phyloP scores from a whole-genome alignment of 1,140 invertebrate genomes.

The Eupristina koningsbergeri region DNA sequence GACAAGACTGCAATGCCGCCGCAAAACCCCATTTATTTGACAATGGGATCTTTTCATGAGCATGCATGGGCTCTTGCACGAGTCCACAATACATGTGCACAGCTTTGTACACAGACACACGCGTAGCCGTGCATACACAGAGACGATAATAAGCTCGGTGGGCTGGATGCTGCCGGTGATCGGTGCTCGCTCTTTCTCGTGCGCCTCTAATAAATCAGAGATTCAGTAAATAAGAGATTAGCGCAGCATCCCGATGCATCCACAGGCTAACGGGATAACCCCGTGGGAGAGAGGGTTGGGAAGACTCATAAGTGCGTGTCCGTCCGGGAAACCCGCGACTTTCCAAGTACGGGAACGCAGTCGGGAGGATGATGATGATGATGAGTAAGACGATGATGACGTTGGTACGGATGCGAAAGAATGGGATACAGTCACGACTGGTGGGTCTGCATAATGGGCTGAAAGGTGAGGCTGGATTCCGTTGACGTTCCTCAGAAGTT shows the following conservation, averaged over 20 bases:
- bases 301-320: background rate
- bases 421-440: background rate
- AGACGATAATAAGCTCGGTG: slow-evolving; percentile 18
- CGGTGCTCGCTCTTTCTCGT: background rate
- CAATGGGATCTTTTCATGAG: slow-evolving; percentile 24
- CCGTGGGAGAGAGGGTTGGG: background rate
- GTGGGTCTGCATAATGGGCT: background rate
- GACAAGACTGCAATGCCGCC: background rate
- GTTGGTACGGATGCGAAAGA: background rate
- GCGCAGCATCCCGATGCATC: background rate
- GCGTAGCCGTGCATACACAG: background rate
- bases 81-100: background rate
- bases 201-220: slow-evolving; percentile 28
- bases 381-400: background rate
- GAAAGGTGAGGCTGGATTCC: background rate
- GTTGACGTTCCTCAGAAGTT: background rate
- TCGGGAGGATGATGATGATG: no score
- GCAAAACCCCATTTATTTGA: slow-evolving; percentile 9
- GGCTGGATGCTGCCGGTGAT: background rate
- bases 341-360: slow-evolving; percentile 7
- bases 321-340: background rate
- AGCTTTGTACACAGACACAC: background rate
- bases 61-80: no score
- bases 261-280: slow-evolving; percentile 10
- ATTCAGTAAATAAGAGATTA: slow-evolving; percentile 47